A percentile compares a stretch with the other conserved stretches of the same genome.
phyloP scores from a whole-genome alignment of 2,113 vertebrate species.

The Hiodon alosoides region DNA sequence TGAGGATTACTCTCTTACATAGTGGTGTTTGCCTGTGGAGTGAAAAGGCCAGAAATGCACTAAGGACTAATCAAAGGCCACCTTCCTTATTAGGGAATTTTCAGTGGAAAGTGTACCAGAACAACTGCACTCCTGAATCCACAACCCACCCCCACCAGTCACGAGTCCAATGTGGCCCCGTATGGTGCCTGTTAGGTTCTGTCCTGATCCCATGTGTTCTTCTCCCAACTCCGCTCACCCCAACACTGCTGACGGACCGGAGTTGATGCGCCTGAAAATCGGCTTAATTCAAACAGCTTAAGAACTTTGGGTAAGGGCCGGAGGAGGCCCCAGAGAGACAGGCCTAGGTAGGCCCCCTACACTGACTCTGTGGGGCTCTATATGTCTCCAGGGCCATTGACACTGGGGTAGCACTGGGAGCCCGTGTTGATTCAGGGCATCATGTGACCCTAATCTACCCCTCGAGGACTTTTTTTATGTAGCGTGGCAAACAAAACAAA shows the following conservation, averaged over 20 bases:
- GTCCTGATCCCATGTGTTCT: background rate
- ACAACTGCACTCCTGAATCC: background rate
- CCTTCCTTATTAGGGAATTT: too few species aligned
- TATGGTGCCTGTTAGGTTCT: background rate
- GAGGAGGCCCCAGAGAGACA: background rate
- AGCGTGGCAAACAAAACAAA: too few species aligned
- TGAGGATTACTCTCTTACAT: too few species aligned
- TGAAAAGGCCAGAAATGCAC: too few species aligned
- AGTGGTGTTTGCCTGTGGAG: too few species aligned
- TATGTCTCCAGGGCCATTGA: too few species aligned
- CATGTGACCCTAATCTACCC: too few species aligned
- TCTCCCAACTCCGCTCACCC: background rate
- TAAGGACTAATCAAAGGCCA: too few species aligned
- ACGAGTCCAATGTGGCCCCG: background rate
- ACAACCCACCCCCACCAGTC: background rate
- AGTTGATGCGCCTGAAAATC: constrained; percentile 40
- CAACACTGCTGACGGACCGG: constrained; percentile 23
- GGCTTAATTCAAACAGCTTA: constrained; percentile 39
- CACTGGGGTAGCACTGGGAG: too few species aligned
- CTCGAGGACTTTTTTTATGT: too few species aligned
- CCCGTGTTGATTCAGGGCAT: too few species aligned
- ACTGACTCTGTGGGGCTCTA: too few species aligned
- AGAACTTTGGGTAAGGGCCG: background rate
- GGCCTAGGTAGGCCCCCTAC: background rate
- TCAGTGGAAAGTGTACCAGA: background rate